These are phyloP conservation scores for Punctoribates punctum DNA, from an alignment of 2,888 invertebrate genomes.

Conservation along the genomic window DNA sequence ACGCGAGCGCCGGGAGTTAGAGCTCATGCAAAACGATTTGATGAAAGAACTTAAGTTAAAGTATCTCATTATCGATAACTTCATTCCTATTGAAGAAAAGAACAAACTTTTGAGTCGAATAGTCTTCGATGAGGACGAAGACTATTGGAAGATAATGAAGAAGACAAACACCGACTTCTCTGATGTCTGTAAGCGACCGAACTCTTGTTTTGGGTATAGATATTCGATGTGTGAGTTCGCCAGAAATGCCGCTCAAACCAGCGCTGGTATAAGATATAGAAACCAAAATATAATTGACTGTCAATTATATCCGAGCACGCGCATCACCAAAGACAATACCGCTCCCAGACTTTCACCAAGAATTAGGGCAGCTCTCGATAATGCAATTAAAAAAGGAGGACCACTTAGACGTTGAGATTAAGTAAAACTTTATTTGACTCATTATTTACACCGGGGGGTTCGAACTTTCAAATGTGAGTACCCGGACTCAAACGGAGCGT, in stretches of 20 bases:
- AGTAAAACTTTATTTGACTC: neutral
- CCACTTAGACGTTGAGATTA: constrained; percentile 49
- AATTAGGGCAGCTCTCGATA: constrained; percentile 65
- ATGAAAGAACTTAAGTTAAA: constrained; percentile 83
- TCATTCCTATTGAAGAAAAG: constrained; percentile 64
- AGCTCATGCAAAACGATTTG: constrained; percentile 84
- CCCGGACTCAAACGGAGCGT: no score
- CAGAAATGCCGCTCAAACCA: constrained; percentile 59
- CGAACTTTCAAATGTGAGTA: no score
- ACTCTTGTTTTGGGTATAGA: constrained; percentile 63
- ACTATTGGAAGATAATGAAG: constrained; percentile 62
- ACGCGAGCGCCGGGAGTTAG: constrained; percentile 83
- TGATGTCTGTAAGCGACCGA: constrained; percentile 59
- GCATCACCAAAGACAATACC: constrained; percentile 71
- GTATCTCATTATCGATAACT: constrained; percentile 58
- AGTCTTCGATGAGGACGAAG: constrained; percentile 75
- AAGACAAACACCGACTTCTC: neutral
- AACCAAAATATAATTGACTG: constrained; percentile 71
- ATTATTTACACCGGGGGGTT: no score
- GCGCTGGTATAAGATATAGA: constrained; percentile 52
- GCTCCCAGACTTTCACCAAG: constrained; percentile 67
- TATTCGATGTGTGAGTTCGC: constrained; percentile 63
- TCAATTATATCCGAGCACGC: constrained; percentile 69
- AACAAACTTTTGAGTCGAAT: constrained; percentile 68
- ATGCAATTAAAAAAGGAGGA: constrained; percentile 62